These are phyloP conservation scores for Leucozona laternaria DNA, from an alignment of 2,888 invertebrate species.

Conservation along the genomic window DNA sequence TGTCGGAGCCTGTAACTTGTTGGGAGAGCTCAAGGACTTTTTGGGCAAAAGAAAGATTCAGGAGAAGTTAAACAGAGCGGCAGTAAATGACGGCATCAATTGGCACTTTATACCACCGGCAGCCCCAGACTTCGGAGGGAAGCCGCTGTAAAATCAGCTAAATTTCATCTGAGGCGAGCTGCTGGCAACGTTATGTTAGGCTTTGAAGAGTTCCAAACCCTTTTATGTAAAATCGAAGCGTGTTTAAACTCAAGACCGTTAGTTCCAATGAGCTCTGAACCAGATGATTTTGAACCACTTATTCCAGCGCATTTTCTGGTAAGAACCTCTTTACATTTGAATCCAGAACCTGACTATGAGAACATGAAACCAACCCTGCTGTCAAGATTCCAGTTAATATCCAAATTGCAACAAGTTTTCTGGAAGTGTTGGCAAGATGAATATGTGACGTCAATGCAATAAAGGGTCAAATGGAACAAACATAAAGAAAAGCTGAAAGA, in stretches of 20 bases:
- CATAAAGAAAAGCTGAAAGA: no score
- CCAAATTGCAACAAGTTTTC: background rate
- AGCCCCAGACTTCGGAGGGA: constrained; percentile 14
- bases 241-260: constrained; percentile 2
- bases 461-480: constrained; percentile 24
- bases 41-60: background rate
- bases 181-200: constrained; percentile 2
- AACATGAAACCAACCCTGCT: constrained; percentile 1
- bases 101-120: no score
- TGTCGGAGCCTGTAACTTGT: constrained; percentile 25
- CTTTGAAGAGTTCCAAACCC: constrained; percentile 24
- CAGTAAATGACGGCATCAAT: constrained; percentile 18
- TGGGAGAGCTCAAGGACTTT: background rate
- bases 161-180: constrained; percentile 17
- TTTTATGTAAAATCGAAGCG: constrained; percentile 10
- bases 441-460: constrained; percentile 2
- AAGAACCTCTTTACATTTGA: background rate
- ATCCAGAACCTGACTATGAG: background rate
- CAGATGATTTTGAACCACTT: constrained; percentile 15
- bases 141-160: constrained; percentile 27
- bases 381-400: constrained; percentile 9
- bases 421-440: background rate
- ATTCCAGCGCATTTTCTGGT: constrained; percentile 7
- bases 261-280: constrained; percentile 4
- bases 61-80: constrained; percentile 17